Base-by-base conservation (phyloP, 2,113 vertebrate species). In the Pachycephala philippinensis region DNA sequence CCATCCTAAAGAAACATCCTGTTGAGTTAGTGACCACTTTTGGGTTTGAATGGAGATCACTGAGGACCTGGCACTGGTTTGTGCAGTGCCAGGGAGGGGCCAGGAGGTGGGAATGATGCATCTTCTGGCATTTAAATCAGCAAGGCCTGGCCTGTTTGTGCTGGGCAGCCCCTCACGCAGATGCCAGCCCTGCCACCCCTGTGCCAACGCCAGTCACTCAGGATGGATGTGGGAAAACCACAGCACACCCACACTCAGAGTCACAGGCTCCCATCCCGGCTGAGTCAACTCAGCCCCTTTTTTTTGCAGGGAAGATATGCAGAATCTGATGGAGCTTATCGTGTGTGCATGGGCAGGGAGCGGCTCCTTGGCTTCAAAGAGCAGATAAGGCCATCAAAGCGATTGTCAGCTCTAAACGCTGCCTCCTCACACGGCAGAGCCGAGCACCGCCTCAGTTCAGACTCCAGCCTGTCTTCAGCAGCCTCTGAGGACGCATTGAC, bases 351-450 rank as follows among this genome's bases (percentile, higher is more conserved):
- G n/a, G 72, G 81, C 65, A 84, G 93, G 93, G 95, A 94, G 87
- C 0, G 39, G 82, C 84, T 96, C 81, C 65, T 42, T 31, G 74
- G 21, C 94, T 95, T 96, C 89, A 94, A 96, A 96, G 93, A 87
- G 75, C 63, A 94, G 94, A 96, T 96, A 94, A 94, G 74, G 84
- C 61, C 81, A 89, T 79, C 89, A 94, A 94, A 96, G 89, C 7
- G 13, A 89, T 3, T 84, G 78, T 53, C 77, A 69, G 72, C 94
- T 68, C 86, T 21, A 91, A 89, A 84, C 68, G 12, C 76, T 60
- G 56, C 74, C 52, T 71, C 20, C 84, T 87, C 75, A 84, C 79
- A n/a, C 71, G 44, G 65, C 45, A 91, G 81, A 39, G 9, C 85
- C 42, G 53, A 90, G 91, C 87, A 21, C 37, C 13, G 1, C 12